Evolutionary conservation across 2,797 vertebrate genomes (phyloP).

Genomic region (Sebastes wilsoni): DNA sequence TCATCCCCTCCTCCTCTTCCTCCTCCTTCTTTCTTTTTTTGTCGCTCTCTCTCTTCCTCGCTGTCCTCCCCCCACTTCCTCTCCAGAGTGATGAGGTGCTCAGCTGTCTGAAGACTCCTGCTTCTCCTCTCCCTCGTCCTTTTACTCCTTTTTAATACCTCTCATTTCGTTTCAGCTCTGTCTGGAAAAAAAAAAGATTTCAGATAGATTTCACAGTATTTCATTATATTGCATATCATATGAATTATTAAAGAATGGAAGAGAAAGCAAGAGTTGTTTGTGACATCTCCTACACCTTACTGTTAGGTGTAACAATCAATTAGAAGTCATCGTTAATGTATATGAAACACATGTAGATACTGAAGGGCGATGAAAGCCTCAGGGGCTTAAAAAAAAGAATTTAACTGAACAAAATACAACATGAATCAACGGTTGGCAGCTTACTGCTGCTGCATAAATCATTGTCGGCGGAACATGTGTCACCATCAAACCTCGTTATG

Average conservation of each 20-base stretch:
- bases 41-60: not conserved
- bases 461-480: not conserved
- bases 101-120: constrained; percentile 53
- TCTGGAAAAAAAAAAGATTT: not conserved
- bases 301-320: too few species aligned
- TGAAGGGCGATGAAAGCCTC: not conserved
- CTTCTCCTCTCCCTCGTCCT: not conserved
- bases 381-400: not conserved
- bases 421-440: not conserved
- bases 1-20: not conserved
- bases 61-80: constrained; percentile 37
- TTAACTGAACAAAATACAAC: not conserved
- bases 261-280: not conserved
- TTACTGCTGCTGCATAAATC: not conserved
- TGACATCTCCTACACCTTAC: not conserved
- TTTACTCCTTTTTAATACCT: not conserved
- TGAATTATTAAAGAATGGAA: not conserved
- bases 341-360: not conserved
- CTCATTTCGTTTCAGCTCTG: not conserved
- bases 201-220: not conserved
- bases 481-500: not conserved
- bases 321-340: not conserved
- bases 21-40: not conserved
- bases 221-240: not conserved
- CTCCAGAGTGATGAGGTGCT: constrained; percentile 36